Percentiles rank a stretch among this genome's conserved stretches.
phyloP scores from a whole-genome alignment of 37 sponge, comb jelly and placozoan genomes.

The Mnemiopsis leidyi region DNA sequence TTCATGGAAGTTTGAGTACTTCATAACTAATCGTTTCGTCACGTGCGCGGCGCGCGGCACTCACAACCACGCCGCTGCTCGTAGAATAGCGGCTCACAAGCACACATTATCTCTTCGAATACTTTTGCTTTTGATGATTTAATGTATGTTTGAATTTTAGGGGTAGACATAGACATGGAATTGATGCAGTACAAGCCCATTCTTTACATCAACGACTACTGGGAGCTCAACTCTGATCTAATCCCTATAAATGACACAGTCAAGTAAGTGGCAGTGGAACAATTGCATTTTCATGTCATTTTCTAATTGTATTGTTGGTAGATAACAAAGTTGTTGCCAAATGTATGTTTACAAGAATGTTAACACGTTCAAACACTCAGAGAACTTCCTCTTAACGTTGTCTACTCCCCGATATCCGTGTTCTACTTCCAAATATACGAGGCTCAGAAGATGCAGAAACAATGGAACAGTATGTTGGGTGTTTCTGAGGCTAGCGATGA shows the following conservation, averaged over 20 bases:
- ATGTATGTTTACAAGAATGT: too few species aligned
- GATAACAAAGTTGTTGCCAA: too few species aligned
- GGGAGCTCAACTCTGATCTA: conserved; percentile 93
- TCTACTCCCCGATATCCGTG: conserved; percentile 79
- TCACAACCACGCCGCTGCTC: too few species aligned
- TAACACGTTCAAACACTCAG: not conserved
- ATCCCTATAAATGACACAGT: conserved; percentile 90
- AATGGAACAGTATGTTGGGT: conserved; percentile 68
- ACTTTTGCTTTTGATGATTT: not conserved
- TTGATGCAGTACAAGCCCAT: conserved; percentile 83
- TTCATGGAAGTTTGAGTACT: not conserved
- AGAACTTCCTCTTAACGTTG: conserved; percentile 69
- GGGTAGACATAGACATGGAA: conserved; percentile 76
- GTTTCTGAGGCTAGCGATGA: conserved; percentile 76
- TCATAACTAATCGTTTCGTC: not conserved
- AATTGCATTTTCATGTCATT: too few species aligned
- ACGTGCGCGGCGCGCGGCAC: not conserved
- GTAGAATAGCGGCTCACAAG: too few species aligned
- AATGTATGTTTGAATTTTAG: too few species aligned
- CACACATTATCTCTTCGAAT: too few species aligned
- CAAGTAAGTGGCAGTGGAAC: conserved; percentile 68
- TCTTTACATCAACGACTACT: conserved; percentile 90
- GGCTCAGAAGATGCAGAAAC: conserved; percentile 77
- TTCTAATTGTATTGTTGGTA: not conserved
- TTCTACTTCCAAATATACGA: conserved; percentile 91